phyloP scores from a whole-genome alignment of 2,113 vertebrate genomes.

The Pteropus alecto region DNA sequence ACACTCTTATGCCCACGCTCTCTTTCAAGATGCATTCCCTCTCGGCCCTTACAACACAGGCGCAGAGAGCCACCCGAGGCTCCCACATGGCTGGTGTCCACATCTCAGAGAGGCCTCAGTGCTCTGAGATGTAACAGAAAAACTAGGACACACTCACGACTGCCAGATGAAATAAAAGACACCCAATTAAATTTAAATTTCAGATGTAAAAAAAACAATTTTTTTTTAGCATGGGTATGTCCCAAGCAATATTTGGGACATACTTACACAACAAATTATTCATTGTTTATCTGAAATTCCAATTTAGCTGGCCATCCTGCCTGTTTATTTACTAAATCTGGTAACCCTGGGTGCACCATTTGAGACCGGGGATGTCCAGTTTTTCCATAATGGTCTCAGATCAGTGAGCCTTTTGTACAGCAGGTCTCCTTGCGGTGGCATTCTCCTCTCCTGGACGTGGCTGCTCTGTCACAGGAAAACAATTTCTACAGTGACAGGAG shows the following conservation, averaged over 20 bases:
- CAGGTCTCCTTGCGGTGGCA: background rate
- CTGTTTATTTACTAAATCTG: background rate
- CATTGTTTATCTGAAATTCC: background rate
- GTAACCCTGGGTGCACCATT: background rate
- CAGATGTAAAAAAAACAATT: background rate
- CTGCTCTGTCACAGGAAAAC: background rate
- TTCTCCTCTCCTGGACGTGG: background rate
- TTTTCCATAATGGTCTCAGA: background rate
- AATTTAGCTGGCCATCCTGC: background rate
- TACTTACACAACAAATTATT: background rate
- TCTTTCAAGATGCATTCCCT: background rate
- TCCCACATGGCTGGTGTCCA: background rate
- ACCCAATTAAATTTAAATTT: background rate
- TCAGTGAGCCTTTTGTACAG: background rate
- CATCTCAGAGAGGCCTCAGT: background rate
- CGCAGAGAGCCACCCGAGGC: background rate
- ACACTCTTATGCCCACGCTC: background rate
- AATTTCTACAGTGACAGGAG: accelerated
- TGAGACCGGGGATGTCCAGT: background rate
- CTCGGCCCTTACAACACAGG: background rate
- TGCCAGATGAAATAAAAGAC: background rate
- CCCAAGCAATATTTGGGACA: background rate
- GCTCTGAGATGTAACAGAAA: background rate
- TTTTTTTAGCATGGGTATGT: background rate
- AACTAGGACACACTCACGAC: background rate